Percentiles rank a stretch among this genome's conserved stretches.
These are phyloP conservation scores for Sialia sialis DNA, from an alignment of 2,113 vertebrate species.

Conservation along the genomic window DNA sequence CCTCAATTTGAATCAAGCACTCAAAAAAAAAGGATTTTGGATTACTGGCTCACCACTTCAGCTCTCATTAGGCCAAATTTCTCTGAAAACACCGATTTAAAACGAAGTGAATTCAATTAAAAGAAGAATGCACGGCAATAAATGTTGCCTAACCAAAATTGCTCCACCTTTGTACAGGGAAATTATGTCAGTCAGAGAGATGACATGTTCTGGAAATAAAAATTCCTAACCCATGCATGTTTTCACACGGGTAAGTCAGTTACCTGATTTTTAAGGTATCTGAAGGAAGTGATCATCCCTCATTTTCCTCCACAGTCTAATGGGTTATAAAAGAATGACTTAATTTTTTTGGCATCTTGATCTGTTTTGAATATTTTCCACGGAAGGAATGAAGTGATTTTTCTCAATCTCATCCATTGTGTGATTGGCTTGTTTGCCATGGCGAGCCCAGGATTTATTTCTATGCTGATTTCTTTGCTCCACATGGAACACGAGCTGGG, in stretches of 20 bases:
- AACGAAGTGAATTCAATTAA: neutral
- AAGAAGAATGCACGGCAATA: neutral
- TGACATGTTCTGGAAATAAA: neutral
- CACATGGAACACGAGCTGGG: neutral
- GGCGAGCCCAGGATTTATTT: neutral
- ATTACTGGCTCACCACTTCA: neutral
- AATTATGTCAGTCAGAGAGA: neutral
- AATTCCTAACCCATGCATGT: neutral
- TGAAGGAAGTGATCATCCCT: neutral
- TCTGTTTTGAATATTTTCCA: neutral
- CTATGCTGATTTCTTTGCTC: neutral
- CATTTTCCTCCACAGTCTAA: neutral
- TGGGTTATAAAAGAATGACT: slow-evolving; percentile 3
- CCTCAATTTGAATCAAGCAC: neutral
- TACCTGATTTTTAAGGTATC: neutral
- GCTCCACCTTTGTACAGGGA: slow-evolving; percentile 11
- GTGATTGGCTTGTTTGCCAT: neutral
- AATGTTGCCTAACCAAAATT: slow-evolving; percentile 35
- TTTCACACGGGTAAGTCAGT: neutral
- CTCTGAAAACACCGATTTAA: neutral
- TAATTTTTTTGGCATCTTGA: slow-evolving; percentile 15
- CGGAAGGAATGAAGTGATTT: slow-evolving; percentile 11
- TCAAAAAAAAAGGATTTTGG: neutral
- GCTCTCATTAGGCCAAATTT: neutral
- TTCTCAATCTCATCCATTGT: neutral